These are phyloP conservation scores for Semaprochilodus insignis DNA, from an alignment of 2,797 vertebrate genomes.

Conservation along the genomic window DNA sequence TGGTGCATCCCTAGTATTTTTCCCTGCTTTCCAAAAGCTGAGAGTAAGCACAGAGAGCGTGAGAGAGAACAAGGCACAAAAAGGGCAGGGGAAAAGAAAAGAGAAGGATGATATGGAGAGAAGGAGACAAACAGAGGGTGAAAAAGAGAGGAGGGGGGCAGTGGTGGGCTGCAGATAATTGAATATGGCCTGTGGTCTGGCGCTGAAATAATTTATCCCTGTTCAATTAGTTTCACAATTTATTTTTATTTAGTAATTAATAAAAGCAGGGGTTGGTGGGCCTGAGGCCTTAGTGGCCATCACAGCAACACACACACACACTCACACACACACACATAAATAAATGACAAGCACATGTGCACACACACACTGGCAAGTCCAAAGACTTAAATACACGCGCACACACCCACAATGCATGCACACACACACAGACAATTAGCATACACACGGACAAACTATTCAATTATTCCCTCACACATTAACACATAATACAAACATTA, in stretches of 20 bases:
- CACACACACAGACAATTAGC: constrained; percentile 52
- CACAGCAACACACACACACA: constrained; percentile 37
- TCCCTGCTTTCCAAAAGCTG: neutral
- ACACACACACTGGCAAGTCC: neutral
- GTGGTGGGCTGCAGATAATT: constrained; percentile 74
- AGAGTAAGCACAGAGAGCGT: neutral
- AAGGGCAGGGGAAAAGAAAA: constrained; percentile 16
- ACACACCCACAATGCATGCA: neutral
- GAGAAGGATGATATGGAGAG: neutral
- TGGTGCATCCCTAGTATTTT: neutral
- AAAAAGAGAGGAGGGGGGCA: constrained; percentile 41
- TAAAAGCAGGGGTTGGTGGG: constrained; percentile 79
- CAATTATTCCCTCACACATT: constrained; percentile 55
- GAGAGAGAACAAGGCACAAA: constrained; percentile 15
- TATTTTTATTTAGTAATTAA: constrained; percentile 88
- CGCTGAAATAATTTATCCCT: constrained; percentile 80
- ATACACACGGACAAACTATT: constrained; percentile 47
- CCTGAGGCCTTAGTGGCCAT: constrained; percentile 46
- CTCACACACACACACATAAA: constrained; percentile 34
- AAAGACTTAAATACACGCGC: constrained; percentile 34
- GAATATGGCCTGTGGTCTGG: constrained; percentile 81
- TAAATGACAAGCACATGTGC: constrained; percentile 5
- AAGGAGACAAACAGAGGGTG: constrained; percentile 19
- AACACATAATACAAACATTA: constrained; percentile 56
- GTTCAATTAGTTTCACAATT: constrained; percentile 87